Conservation (phyloP, 2,113 vertebrate species). For the Cinclus cinclus region DNA sequence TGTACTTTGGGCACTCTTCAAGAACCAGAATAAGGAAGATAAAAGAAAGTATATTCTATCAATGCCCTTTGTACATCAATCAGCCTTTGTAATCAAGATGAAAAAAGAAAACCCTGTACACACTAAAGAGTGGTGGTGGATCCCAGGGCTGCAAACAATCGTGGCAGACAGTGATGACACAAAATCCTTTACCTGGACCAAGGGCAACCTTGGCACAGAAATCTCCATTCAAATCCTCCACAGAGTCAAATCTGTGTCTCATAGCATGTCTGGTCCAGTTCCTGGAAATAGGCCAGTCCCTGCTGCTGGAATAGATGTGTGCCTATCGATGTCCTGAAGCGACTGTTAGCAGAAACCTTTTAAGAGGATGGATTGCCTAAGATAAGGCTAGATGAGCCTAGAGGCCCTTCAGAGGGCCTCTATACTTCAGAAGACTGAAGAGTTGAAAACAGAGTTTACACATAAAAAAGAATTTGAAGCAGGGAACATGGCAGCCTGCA, state of each 20-base stretch:
- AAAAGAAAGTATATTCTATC: neutral
- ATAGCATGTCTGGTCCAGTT: neutral
- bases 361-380: neutral
- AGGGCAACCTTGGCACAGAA: neutral
- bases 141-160: neutral
- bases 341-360: neutral
- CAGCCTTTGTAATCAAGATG: neutral
- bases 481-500: neutral
- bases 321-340: fast-evolving
- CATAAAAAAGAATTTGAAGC: neutral
- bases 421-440: neutral
- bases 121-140: neutral
- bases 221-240: neutral
- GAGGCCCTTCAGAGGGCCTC: neutral
- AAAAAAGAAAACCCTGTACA: neutral
- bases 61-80: neutral
- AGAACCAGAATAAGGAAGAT: neutral
- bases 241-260: neutral
- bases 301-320: neutral
- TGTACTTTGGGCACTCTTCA: neutral
- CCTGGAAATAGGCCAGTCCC: neutral
- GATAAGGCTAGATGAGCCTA: neutral
- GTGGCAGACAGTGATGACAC: neutral
- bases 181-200: neutral
- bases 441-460: slow-evolving; percentile 7